Base-by-base conservation (phyloP, 2,888 invertebrate species). In the Lutraria lutraria region DNA sequence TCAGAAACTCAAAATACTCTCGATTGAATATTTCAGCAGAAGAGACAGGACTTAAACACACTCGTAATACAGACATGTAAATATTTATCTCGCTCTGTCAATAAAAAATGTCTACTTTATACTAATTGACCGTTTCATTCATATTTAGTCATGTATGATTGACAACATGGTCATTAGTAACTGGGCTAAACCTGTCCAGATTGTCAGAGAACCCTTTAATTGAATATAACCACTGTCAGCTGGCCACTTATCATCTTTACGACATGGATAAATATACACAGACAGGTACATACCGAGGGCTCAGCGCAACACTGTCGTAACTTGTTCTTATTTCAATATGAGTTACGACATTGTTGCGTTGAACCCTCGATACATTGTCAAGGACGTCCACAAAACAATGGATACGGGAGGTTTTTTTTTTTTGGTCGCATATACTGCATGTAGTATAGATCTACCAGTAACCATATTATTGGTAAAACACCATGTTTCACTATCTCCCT, bases 191-290 rank as follows among this genome's bases (percentile, higher is more conserved):
- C n/a, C 25, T 68, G 63, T 68, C 63, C 63, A 68, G 13, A n/a
- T 68, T 68, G 63, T 68, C 63, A 68, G n/a, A 68, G 25, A 12
- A n/a, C 25, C 25, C 63, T 68, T 25, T 68, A 68, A 68, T 68
- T 68, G 63, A 68, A 68, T 68, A 68, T 68, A 68, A 68, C 63
- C 0, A 4, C 13, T 68, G 63, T 68, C 63, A n/a, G 63, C n/a
- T 25, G 63, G 25, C 63, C 25, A 68, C 25, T 68, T 68, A 25
- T 68, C 63, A 68, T 21, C 8, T 68, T 25, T 43, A 43, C 43
- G 8, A 43, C 43, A 4, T 4, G 2, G 43, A 43, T 43, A 43
- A 43, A 43, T 43, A 43, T 43, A 43, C 43, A 43, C 2, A 43
- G 8, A 43, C 43, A 43, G 8, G 43, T 43, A 43, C 8, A 43